Base-by-base conservation (phyloP, 2,113 vertebrate species). In the Albula glossodonta region DNA sequence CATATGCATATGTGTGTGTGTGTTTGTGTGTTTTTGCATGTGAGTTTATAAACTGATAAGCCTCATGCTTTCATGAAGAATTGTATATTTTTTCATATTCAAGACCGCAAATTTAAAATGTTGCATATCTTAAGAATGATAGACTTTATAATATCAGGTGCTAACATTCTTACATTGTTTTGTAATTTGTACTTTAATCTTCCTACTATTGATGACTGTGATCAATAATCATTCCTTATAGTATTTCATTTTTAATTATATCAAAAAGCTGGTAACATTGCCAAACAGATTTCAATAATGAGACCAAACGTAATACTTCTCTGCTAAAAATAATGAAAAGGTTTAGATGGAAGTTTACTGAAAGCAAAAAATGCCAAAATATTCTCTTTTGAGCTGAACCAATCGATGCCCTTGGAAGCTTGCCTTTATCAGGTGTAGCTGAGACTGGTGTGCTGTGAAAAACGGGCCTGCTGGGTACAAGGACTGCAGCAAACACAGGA, bases 401-500 rank as follows among this genome's bases (percentile, higher is more conserved):
- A 31, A 78, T 82, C 57, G 81, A 74, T 53, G 63, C 51, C 6
- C 51, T 78, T 50, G 57, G 82, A 82, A 86, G 50, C 82, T 83
- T 8, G n/a, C 82, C 81, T 53, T 86, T 86, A 86, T 86, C 81
- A 22, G 85, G 49, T 74, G 57, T 85, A 41, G 78, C 63, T 80
- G 48, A 80, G 78, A 50, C 53, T 63, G 60, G 56, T 52, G 79
- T 74, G 53, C 60, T 86, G 80, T 50, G 48, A 51, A 70, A 48
- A 78, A 53, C 80, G 52, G 49, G 50, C 77, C 51, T 88, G 60
- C 51, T 86, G 78, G 57, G 74, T 57, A 60, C 52, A 17, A 48
- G 52, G 13, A 60, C 82, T 82, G 78, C 87, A 85, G 89, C 86
- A 83, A 86, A 25, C 84, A 52, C 63, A 85, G 88, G 85, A 57